Evolutionary conservation across 2,113 vertebrate species (phyloP), one percentile per base, ranked within the genome.

Genomic region (Tachysurus fulvidraco): DNA sequence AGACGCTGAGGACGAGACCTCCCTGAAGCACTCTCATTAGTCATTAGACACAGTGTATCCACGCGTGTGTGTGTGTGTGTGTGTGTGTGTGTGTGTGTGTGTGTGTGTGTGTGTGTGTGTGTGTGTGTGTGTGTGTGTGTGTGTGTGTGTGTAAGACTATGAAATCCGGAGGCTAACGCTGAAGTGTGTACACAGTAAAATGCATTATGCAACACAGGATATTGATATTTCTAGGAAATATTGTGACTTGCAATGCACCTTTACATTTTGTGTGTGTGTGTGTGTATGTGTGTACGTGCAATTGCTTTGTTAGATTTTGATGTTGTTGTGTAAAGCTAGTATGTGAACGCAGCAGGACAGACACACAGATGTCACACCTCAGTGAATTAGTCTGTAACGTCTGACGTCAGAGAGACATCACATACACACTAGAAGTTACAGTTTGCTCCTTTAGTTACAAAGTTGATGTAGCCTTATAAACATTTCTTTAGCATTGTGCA

Each of bases 1-100:
- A 85, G 86, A 30, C 25, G 28, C 86, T 88, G 54, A 84, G 76
- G 67, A 76, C 85, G 69, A 90, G 90, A 83, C 90, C 76, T 88
- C 88, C 88, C 87, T 62, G 88, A 74, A 62, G 41, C 28, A 85
- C 80, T 25, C 59, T 80, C 77, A 67, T 89, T 77, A 88, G 36
- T 71, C 67, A 80, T 55, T 30, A 80, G 9, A 59, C 77, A 13
- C 28, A 2, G 28, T 46, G 79, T 73, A 25, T 46, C 65, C 60
- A 23, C 60, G 88, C 76, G 64, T 84, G 41, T 73, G 76, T 81
- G 54, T 62, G 55, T 23, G 54, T n/a, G n/a, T n/a, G n/a, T n/a
- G n/a, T n/a, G n/a, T n/a, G n/a, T n/a, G 36, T 50, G 62, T 69
- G 76, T 55, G 77, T 67, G 59, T 67, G 88, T 79, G 36, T 50